Conservation (phyloP, 2,797 vertebrate species). For the Tragopan temminckii region DNA sequence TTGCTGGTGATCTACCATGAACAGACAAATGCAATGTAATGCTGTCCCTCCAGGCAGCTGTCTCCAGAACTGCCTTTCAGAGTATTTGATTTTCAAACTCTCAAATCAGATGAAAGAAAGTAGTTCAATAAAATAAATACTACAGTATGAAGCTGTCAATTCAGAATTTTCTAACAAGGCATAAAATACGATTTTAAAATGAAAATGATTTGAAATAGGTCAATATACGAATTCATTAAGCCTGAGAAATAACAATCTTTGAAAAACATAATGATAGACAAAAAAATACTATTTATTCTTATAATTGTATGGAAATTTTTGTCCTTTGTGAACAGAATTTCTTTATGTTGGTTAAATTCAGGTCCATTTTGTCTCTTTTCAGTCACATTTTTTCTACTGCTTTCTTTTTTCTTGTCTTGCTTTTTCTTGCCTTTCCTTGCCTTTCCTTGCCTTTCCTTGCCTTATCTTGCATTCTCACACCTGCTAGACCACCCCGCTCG, state of each 20-base stretch:
- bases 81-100: neutral
- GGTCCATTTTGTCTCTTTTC: neutral
- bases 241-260: neutral
- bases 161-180: neutral
- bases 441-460: neutral
- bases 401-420: neutral
- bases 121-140: neutral
- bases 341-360: neutral
- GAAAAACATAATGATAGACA: neutral
- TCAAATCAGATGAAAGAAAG: neutral
- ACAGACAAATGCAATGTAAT: neutral
- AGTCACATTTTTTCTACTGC: neutral
- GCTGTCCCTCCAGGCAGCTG: neutral
- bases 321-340: neutral
- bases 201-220: neutral
- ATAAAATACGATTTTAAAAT: neutral
- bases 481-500: no score
- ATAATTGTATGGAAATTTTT: neutral
- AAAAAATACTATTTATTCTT: neutral
- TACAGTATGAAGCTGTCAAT: neutral
- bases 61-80: neutral
- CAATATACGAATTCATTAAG: neutral
- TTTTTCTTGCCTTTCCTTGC: no score
- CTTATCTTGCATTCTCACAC: neutral
- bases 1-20: neutral